Evolutionary conservation across 2,888 invertebrate genomes (phyloP).

Genomic region (Stramonita haemastoma): DNA sequence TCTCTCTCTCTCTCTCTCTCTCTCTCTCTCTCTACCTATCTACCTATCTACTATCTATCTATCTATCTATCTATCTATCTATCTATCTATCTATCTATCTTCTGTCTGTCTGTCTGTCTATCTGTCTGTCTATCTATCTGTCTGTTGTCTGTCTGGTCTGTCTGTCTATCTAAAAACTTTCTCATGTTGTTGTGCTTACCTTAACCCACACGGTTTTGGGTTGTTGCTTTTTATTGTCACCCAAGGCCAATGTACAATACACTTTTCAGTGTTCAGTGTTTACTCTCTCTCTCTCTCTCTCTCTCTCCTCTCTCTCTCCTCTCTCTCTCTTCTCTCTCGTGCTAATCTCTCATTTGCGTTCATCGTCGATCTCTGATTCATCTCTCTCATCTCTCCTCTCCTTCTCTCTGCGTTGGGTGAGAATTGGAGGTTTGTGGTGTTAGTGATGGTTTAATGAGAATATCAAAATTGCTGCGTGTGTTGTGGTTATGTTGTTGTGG

Average conservation of each 20-base stretch:
- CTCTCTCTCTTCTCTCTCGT: no score
- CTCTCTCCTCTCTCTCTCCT: conserved; percentile 19
- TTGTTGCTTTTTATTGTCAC: not conserved
- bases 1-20: not conserved
- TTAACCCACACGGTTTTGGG: not conserved
- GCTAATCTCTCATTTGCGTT: no score
- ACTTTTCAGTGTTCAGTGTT: no score
- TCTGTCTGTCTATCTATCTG: not conserved
- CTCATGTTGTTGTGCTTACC: not conserved
- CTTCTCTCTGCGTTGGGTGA: not conserved
- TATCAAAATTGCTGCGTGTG: not conserved
- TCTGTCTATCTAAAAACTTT: not conserved
- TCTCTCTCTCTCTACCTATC: not conserved
- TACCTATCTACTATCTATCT: not conserved
- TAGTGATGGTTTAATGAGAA: no score
- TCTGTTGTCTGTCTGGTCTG: not conserved
- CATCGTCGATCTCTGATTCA: no score
- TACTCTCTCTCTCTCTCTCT: not conserved
- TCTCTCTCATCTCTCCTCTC: no score
- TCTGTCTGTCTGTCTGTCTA: conserved; percentile 1
- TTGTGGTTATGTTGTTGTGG: no score
- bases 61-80: not conserved
- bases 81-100: conserved; percentile 13
- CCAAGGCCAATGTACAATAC: no score
- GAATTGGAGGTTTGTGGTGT: no score